A percentile compares a stretch with the other conserved stretches of the same genome.
These are phyloP conservation scores for Drosophila paranaensis DNA, from an alignment of 2,888 invertebrate species.

Conservation along the genomic window DNA sequence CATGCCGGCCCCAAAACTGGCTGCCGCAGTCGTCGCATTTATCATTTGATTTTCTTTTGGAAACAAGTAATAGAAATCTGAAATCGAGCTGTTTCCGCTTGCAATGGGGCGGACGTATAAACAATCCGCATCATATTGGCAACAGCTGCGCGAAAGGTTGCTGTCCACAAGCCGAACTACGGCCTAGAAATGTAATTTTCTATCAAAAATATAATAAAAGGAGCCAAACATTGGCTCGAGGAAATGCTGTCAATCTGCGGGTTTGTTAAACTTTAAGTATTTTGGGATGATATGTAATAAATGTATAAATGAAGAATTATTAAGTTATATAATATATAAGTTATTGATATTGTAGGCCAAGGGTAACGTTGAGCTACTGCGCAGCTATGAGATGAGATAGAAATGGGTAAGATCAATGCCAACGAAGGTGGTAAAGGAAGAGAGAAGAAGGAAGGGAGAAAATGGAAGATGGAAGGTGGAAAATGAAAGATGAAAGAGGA, in stretches of 20 bases:
- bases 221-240: not conserved
- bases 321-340: not conserved
- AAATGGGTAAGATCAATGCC: too few relatives aligned
- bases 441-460: too few relatives aligned
- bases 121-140: constrained; percentile 6
- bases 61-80: constrained; percentile 33
- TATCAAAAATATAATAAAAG: not conserved
- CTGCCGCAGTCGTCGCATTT: constrained; percentile 12
- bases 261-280: not conserved
- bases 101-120: not conserved
- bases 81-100: constrained; percentile 20
- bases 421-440: too few relatives aligned
- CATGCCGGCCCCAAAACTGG: constrained; percentile 5
- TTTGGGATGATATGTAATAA: not conserved
- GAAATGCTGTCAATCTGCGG: constrained; percentile 1
- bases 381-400: too few relatives aligned
- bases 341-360: not conserved
- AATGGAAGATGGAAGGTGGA: too few relatives aligned
- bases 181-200: constrained; percentile 1
- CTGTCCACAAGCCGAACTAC: not conserved
- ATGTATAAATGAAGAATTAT: not conserved
- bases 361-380: too few relatives aligned
- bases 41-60: constrained; percentile 29
- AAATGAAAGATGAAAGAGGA: too few relatives aligned
- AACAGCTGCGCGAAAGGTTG: constrained; percentile 4